Conservation (phyloP, 2,888 invertebrate species). For the Geotrupes spiniger region DNA sequence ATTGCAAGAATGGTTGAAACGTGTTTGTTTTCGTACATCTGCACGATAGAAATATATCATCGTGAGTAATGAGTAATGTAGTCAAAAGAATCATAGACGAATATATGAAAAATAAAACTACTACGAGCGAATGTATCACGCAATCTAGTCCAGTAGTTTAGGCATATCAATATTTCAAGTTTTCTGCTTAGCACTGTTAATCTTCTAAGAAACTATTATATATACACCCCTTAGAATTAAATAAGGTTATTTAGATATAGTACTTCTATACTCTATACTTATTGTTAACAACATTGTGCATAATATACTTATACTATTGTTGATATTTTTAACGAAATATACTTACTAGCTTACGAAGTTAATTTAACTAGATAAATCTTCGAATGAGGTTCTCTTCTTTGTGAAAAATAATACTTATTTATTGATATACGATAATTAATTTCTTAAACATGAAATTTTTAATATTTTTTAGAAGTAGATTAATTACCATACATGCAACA, state of each 20-base stretch:
- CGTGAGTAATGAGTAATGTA: not conserved
- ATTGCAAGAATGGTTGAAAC: conserved; percentile 2
- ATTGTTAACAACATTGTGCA: conserved; percentile 35
- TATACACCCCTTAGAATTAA: conserved; percentile 35
- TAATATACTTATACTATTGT: conserved; percentile 31
- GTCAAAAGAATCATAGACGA: too few relatives aligned
- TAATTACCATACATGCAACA: too few relatives aligned
- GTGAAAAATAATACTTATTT: too few relatives aligned
- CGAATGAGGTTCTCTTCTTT: not conserved
- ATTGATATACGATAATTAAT: too few relatives aligned
- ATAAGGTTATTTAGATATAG: conserved; percentile 33
- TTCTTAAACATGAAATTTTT: too few relatives aligned
- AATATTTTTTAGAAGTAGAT: too few relatives aligned
- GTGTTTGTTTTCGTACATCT: conserved; percentile 1
- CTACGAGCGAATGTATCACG: conserved; percentile 9
- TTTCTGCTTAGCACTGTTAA: conserved; percentile 42
- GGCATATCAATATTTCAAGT: conserved; percentile 43
- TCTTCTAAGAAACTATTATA: conserved; percentile 34
- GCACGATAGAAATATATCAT: not conserved
- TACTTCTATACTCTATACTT: conserved; percentile 34
- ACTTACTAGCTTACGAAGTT: conserved; percentile 6
- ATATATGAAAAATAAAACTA: not conserved
- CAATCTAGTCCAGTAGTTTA: conserved; percentile 46
- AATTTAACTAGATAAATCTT: not conserved
- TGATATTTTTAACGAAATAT: conserved; percentile 28